Evolutionary conservation across 2,797 vertebrate genomes (phyloP).

Genomic region (Eremophila alpestris): DNA sequence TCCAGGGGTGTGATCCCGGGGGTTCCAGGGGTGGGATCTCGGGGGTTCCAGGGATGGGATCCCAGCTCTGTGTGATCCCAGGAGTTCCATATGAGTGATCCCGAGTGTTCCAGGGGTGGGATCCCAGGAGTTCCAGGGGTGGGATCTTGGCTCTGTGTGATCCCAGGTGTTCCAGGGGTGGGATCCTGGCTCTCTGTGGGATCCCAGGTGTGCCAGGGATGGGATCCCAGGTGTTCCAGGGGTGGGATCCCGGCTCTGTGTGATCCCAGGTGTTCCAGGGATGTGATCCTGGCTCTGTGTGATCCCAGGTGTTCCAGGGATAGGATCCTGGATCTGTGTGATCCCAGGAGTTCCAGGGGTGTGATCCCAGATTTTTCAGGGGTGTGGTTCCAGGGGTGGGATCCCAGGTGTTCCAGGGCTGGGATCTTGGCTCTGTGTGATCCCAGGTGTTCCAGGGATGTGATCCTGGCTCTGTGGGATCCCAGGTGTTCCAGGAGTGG

Average conservation of each 20-base stretch:
- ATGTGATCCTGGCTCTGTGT: no score
- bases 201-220: neutral
- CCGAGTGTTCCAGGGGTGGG: no score
- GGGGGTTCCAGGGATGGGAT: neutral
- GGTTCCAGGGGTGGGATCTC: neutral
- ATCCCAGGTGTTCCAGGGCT: neutral
- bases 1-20: neutral
- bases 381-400: neutral
- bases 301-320: neutral
- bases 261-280: neutral
- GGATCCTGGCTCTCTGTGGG: no score
- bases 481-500: rapidly evolving
- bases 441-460: neutral
- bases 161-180: no score
- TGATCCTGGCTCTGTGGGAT: neutral
- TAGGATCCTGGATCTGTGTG: neutral
- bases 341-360: neutral
- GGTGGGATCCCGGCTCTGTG: neutral
- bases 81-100: neutral
- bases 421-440: neutral
- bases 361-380: no score
- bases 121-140: no score
- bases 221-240: neutral
- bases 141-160: no score
- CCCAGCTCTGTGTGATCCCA: neutral